Conservation (phyloP, 2,113 vertebrate species). For the Rhodinocichla rosea region DNA sequence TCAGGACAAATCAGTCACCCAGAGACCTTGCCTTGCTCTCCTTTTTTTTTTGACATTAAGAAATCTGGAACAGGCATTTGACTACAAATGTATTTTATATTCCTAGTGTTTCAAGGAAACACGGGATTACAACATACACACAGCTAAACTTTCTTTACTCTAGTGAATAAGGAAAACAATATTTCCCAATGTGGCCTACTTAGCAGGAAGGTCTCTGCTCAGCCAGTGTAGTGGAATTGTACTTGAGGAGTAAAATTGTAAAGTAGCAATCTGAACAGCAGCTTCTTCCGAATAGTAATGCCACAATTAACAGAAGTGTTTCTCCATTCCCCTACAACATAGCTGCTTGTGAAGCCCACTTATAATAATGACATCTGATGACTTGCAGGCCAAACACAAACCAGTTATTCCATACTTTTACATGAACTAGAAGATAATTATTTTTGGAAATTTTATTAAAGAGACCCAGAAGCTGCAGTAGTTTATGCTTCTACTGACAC, state of each 20-base stretch:
- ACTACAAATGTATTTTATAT: neutral
- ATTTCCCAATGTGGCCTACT: neutral
- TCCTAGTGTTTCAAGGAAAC: neutral
- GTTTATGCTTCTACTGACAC: neutral
- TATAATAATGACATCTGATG: neutral
- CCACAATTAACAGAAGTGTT: neutral
- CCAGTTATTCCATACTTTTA: neutral
- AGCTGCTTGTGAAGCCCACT: neutral
- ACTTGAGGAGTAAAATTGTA: neutral
- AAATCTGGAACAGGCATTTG: neutral
- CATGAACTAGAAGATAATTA: neutral
- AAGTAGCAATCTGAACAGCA: neutral
- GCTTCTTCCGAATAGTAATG: neutral
- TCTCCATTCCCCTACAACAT: neutral
- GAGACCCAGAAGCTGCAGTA: neutral
- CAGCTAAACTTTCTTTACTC: neutral
- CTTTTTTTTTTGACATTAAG: neutral
- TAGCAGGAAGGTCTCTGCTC: neutral
- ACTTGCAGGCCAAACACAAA: conserved; percentile 8
- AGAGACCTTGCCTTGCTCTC: neutral
- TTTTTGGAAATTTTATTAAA: conserved; percentile 22
- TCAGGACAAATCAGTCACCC: neutral
- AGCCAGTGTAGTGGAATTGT: neutral
- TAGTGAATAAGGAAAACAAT: neutral
- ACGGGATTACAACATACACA: neutral